Conservation (phyloP, 2,888 invertebrate species). For the Zeuzera pyrina region DNA sequence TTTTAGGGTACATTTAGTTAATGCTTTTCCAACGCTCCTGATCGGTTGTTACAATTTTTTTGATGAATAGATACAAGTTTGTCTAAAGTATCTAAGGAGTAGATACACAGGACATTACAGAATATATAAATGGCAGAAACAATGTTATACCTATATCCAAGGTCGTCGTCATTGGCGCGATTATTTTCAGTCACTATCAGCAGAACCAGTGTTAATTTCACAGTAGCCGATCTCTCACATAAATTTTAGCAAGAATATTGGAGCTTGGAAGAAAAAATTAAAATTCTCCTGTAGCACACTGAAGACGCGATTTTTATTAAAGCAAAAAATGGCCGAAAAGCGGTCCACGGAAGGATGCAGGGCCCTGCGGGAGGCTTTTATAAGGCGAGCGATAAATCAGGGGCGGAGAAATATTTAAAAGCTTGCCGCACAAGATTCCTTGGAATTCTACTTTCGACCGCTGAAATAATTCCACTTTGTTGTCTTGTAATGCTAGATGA, state of each 20-base stretch:
- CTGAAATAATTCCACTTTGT: background rate
- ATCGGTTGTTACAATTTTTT: no score
- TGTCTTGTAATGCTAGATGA: no score
- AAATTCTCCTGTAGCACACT: constrained; percentile 40
- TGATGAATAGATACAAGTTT: no score
- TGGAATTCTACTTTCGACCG: constrained; percentile 22
- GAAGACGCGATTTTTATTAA: constrained; percentile 51
- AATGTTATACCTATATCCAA: no score
- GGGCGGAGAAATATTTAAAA: constrained; percentile 62
- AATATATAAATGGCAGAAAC: no score
- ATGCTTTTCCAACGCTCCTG: no score
- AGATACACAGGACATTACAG: no score
- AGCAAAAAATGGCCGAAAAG: constrained; percentile 55
- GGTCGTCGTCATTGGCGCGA: no score
- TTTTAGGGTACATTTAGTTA: no score
- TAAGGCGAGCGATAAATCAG: constrained; percentile 64
- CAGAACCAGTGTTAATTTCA: constrained; percentile 32
- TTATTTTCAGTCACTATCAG: no score
- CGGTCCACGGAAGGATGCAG: constrained; percentile 31
- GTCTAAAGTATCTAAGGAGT: no score
- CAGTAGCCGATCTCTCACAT: constrained; percentile 34
- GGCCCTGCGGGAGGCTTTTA: constrained; percentile 63
- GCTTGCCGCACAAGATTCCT: constrained; percentile 40
- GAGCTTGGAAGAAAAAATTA: constrained; percentile 38
- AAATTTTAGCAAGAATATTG: constrained; percentile 41